These are phyloP conservation scores for Linyphia triangularis DNA, from an alignment of 2,888 invertebrate genomes.

Conservation along the genomic window DNA sequence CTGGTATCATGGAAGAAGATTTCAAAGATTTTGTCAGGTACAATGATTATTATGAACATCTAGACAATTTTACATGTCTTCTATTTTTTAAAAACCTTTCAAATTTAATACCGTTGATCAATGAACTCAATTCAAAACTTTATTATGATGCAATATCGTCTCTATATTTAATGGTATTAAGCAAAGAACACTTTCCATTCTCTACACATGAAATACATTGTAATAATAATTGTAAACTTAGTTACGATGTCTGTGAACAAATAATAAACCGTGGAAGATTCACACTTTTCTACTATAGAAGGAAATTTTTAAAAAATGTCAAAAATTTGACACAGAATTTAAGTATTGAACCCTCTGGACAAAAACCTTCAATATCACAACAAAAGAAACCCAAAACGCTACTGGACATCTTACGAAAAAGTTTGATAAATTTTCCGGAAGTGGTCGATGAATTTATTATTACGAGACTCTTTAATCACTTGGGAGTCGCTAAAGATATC, in stretches of 20 bases:
- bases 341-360: too few species aligned
- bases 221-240: neutral
- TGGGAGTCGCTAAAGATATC: neutral
- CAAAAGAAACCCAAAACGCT: neutral
- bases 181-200: neutral
- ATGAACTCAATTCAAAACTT: neutral
- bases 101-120: neutral
- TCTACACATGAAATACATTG: neutral
- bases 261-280: neutral
- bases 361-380: neutral
- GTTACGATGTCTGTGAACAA: neutral
- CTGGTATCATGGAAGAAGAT: neutral
- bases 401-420: neutral
- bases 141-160: neutral
- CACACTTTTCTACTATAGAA: neutral
- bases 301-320: neutral
- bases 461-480: neutral
- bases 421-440: neutral
- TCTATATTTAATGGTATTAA: neutral
- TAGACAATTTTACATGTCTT: neutral
- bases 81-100: neutral
- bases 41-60: neutral
- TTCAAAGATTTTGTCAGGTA: neutral
- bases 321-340: neutral
- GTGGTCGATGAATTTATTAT: neutral